phyloP scores from a whole-genome alignment of 2,888 invertebrate genomes.

The Drosophila anomelani region DNA sequence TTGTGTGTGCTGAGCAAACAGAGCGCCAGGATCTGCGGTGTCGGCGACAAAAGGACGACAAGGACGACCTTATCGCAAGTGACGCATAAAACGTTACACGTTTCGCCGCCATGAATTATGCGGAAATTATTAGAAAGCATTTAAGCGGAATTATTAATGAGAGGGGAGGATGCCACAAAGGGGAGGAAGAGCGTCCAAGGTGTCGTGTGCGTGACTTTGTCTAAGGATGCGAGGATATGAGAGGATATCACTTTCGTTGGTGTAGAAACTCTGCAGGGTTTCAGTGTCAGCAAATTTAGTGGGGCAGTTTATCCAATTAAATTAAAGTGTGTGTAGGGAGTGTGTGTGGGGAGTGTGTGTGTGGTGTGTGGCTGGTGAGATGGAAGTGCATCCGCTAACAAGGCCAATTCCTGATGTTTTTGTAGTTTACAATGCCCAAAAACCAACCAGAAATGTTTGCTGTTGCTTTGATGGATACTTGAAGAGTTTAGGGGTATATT shows the following conservation, averaged over 20 bases:
- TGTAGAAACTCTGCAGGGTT: background rate
- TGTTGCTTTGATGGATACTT: background rate
- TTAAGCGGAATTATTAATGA: constrained; percentile 79
- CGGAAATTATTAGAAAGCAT: constrained; percentile 80
- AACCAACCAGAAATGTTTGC: constrained; percentile 49
- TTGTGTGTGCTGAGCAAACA: constrained; percentile 47
- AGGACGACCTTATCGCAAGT: constrained; percentile 67
- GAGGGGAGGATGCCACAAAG: constrained; percentile 29
- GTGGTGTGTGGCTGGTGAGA: background rate
- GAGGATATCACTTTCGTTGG: background rate
- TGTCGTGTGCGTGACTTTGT: constrained; percentile 33
- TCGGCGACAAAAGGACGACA: constrained; percentile 47
- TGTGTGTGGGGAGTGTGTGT: background rate
- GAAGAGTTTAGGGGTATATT: background rate
- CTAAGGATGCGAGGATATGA: constrained; percentile 1
- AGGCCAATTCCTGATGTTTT: constrained; percentile 23
- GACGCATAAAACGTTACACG: constrained; percentile 74
- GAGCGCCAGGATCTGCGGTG: constrained; percentile 57
- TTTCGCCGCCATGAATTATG: constrained; percentile 74
- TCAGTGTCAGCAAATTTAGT: constrained; percentile 18
- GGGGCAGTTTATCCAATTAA: constrained; percentile 20
- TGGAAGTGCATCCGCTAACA: constrained; percentile 7
- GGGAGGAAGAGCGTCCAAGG: constrained; percentile 37
- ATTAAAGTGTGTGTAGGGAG: constrained; percentile 8
- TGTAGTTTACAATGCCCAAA: constrained; percentile 51